Percentiles rank a stretch among this genome's conserved stretches.
Evolutionary conservation across 2,113 vertebrate species (phyloP).

Genomic region (Malurus cyaneus): DNA sequence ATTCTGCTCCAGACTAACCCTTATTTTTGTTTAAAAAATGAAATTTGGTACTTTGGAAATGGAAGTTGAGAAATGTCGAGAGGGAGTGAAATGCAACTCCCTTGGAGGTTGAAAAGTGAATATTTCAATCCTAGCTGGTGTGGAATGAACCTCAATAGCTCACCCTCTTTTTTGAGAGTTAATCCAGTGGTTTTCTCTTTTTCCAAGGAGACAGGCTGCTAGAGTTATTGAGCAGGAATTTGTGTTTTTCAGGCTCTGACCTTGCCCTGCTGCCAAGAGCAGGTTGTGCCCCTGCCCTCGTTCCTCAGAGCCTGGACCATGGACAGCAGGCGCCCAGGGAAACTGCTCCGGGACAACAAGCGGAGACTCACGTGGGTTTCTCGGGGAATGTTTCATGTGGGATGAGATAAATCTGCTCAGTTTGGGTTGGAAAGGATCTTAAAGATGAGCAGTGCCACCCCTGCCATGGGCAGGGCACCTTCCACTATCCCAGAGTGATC

Average conservation of each 20-base stretch:
- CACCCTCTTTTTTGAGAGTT: not conserved
- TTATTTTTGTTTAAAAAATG: not conserved
- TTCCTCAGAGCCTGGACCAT: slow-evolving; percentile 89
- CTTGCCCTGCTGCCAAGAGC: slow-evolving; percentile 73
- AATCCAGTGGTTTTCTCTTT: not conserved
- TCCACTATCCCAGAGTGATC: accelerated
- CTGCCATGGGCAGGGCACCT: not conserved
- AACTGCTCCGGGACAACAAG: slow-evolving; percentile 78
- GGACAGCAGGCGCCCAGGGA: slow-evolving; percentile 72
- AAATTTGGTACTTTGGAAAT: not conserved
- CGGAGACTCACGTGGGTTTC: slow-evolving; percentile 78
- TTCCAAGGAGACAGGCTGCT: not conserved
- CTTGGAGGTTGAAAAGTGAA: not conserved
- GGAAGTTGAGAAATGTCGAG: not conserved
- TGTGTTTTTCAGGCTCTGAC: slow-evolving; percentile 76
- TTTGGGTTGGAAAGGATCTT: not conserved
- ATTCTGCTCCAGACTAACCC: not conserved
- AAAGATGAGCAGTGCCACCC: not conserved
- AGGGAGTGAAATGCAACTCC: not conserved
- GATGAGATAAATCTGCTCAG: not conserved
- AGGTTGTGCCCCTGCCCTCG: slow-evolving; percentile 68
- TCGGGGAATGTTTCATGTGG: accelerated
- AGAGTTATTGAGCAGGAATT: not conserved
- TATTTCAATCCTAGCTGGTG: not conserved
- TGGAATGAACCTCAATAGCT: not conserved